phyloP scores from a whole-genome alignment of 1,140 invertebrate species.

The Ganaspis sp. region DNA sequence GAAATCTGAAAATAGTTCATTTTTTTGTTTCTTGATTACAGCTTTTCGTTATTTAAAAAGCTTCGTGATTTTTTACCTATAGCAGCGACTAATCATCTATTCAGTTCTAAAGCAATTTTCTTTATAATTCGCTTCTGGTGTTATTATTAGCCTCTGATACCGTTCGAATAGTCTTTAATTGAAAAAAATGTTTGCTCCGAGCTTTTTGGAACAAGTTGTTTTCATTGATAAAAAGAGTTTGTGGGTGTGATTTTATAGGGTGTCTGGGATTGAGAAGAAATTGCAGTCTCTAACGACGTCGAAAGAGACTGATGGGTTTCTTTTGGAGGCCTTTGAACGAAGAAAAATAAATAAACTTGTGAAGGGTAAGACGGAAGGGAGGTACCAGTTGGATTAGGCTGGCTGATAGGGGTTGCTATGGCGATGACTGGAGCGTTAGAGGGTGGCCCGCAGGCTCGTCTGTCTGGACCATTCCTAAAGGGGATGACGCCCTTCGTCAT shows the following conservation, averaged over 20 bases:
- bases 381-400: constrained; percentile 31
- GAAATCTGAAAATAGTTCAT: no score
- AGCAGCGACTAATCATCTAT: no score
- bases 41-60: no score
- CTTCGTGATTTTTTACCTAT: no score
- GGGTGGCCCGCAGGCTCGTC: constrained; percentile 33
- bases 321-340: not conserved
- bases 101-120: no score
- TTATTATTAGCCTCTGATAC: no score
- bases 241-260: not conserved
- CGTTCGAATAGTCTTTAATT: not conserved
- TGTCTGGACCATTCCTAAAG: constrained; percentile 40
- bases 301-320: constrained; percentile 1
- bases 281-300: not conserved
- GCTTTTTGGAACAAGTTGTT: no score
- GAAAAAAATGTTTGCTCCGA: not conserved
- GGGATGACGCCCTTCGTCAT: constrained; percentile 37
- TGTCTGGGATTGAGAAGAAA: not conserved
- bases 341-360: constrained; percentile 1
- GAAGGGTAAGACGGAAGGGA: constrained; percentile 7
- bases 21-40: no score
- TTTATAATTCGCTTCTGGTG: no score
- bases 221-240: not conserved
- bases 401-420: constrained; percentile 40
- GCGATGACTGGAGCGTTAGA: constrained; percentile 31